A percentile compares a stretch with the other conserved stretches of the same genome.
Conservation (phyloP, 2,888 invertebrate genomes). For the Drosophila lutescens region DNA sequence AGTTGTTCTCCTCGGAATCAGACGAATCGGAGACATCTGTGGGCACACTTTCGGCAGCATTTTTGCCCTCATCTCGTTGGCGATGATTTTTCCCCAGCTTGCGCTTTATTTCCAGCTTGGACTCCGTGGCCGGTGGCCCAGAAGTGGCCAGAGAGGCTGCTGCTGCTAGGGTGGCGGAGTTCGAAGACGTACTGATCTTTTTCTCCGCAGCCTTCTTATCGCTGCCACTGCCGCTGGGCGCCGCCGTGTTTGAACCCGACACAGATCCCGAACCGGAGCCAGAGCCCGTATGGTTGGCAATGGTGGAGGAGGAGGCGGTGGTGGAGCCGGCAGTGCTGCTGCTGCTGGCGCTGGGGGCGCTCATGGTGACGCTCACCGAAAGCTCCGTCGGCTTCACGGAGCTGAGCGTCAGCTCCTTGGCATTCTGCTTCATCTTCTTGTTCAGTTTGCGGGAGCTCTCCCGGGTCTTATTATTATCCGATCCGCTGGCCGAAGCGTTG, state of each 20-base stretch:
- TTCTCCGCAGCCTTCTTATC: conserved; percentile 40
- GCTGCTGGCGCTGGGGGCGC: conserved; percentile 29
- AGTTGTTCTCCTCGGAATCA: conserved; percentile 91
- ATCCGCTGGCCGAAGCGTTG: conserved; percentile 79
- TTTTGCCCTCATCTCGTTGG: conserved; percentile 60
- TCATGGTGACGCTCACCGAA: conserved; percentile 48
- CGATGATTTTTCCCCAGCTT: conserved; percentile 48
- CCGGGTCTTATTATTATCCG: conserved; percentile 75
- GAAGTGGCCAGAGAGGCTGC: conserved; percentile 17
- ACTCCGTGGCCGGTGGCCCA: conserved; percentile 18
- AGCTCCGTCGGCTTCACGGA: conserved; percentile 79
- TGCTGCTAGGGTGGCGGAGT: conserved; percentile 16
- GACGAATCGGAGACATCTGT: conserved; percentile 93
- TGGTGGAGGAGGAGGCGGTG: conserved; percentile 39
- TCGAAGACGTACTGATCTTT: conserved; percentile 22
- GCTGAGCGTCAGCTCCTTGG: conserved; percentile 80
- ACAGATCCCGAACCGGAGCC: conserved; percentile 23
- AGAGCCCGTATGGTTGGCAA: conserved; percentile 24
- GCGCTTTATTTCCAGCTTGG: conserved; percentile 74
- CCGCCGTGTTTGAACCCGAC: conserved; percentile 7
- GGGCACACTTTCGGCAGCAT: conserved; percentile 84
- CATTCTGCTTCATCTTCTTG: conserved; percentile 77
- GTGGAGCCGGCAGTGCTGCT: conserved; percentile 32
- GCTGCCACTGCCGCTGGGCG: conserved; percentile 28
- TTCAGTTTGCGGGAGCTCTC: conserved; percentile 71